These are phyloP conservation scores for Hedychridium roseum DNA, from an alignment of 2,888 invertebrate genomes.

Conservation along the genomic window DNA sequence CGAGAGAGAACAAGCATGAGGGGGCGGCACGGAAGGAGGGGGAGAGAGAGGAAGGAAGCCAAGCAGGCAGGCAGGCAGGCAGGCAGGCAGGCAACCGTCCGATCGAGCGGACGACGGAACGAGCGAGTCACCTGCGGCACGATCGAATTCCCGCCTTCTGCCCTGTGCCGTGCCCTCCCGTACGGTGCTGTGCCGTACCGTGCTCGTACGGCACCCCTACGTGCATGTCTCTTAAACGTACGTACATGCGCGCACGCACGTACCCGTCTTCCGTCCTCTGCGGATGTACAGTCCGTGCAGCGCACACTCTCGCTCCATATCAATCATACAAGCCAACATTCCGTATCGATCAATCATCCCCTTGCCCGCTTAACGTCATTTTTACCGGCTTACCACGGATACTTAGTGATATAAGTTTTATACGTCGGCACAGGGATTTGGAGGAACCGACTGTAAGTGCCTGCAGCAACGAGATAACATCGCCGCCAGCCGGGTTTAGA, in stretches of 20 bases:
- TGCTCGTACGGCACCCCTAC: no score
- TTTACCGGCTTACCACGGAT: no score
- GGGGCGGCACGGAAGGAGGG: no score
- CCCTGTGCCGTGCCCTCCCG: conserved; percentile 16
- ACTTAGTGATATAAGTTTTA: no score
- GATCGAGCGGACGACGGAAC: conserved; percentile 46
- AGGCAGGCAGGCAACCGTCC: conserved; percentile 41
- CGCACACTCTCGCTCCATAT: background rate
- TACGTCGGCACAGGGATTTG: no score
- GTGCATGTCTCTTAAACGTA: conserved; percentile 26
- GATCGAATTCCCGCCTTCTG: conserved; percentile 45
- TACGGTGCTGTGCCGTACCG: conserved; percentile 14
- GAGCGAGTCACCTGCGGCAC: conserved; percentile 51
- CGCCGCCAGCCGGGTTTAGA: no score
- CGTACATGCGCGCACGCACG: conserved; percentile 20
- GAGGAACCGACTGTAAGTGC: no score
- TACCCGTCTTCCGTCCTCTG: conserved; percentile 4
- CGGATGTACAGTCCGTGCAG: background rate
- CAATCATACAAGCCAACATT: no score
- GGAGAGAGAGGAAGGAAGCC: conserved; percentile 16
- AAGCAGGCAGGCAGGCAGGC: conserved; percentile 13
- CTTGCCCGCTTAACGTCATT: no score
- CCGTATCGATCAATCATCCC: no score
- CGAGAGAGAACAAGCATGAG: no score
- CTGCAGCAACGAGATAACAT: no score